phyloP scores from a whole-genome alignment of 2,888 invertebrate species.

The Copidosoma aretas region DNA sequence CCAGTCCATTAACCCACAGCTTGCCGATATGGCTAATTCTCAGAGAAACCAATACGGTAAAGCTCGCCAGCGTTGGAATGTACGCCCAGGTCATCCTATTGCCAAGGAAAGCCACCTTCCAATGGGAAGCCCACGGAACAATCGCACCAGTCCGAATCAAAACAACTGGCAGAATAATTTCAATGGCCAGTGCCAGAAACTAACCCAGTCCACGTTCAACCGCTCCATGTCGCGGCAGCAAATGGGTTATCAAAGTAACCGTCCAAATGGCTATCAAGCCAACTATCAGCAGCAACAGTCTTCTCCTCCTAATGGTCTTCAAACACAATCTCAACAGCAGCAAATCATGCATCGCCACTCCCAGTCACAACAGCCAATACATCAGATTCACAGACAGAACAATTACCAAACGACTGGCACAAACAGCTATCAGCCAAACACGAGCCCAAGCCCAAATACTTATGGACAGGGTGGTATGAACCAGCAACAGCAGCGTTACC shows the following conservation, averaged over 20 bases:
- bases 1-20: slow-evolving; percentile 81
- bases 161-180: slow-evolving; percentile 69
- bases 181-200: slow-evolving; percentile 46
- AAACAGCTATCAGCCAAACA: slow-evolving; percentile 60
- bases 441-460: slow-evolving; percentile 48
- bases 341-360: slow-evolving; percentile 62
- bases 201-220: slow-evolving; percentile 19
- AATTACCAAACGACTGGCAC: slow-evolving; percentile 51
- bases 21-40: slow-evolving; percentile 76
- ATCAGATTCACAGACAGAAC: slow-evolving; percentile 62
- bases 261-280: slow-evolving; percentile 59
- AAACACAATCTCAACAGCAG: slow-evolving; percentile 51
- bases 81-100: slow-evolving; percentile 49
- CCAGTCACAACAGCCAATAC: slow-evolving; percentile 59
- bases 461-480: slow-evolving; percentile 49
- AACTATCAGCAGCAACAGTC: slow-evolving; percentile 47
- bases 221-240: slow-evolving; percentile 65
- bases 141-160: slow-evolving; percentile 60
- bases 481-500: slow-evolving; percentile 52
- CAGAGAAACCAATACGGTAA: slow-evolving; percentile 63
- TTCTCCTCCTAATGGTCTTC: slow-evolving; percentile 11
- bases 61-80: slow-evolving; percentile 62
- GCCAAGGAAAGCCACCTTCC: slow-evolving; percentile 23
- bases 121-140: slow-evolving; percentile 58
- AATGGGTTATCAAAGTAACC: slow-evolving; percentile 66